Conservation (phyloP, 2,888 invertebrate genomes). For the Sisyra terminalis region DNA sequence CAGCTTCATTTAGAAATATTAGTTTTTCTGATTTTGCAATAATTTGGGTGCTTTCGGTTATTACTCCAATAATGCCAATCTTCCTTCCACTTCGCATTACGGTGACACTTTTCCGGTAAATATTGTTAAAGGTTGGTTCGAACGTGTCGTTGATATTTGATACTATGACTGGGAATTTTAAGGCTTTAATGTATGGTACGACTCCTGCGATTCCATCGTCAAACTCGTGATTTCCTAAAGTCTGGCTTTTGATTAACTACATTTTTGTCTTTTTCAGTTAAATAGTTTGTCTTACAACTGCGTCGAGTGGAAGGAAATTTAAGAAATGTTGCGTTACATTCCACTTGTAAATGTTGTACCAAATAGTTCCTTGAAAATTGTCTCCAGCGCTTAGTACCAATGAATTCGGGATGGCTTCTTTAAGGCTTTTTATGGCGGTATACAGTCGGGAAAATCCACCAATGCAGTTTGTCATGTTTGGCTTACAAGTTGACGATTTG, state of each 20-base stretch:
- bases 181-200: conserved; percentile 46
- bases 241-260: conserved; percentile 29
- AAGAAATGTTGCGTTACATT: conserved; percentile 58
- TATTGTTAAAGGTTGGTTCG: conserved; percentile 46
- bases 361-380: conserved; percentile 72
- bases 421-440: conserved; percentile 31
- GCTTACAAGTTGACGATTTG: conserved; percentile 35
- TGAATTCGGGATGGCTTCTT: conserved; percentile 27
- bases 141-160: conserved; percentile 55
- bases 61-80: conserved; percentile 65
- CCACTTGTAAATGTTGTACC: conserved; percentile 62
- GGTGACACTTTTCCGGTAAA: conserved; percentile 45
- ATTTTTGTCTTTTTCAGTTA: no score
- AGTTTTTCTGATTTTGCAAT: conserved; percentile 47
- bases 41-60: conserved; percentile 22
- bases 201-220: conserved; percentile 58
- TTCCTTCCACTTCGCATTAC: conserved; percentile 41
- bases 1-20: conserved; percentile 51
- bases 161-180: conserved; percentile 50
- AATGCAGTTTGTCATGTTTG: conserved; percentile 34
- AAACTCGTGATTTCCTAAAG: conserved; percentile 77
- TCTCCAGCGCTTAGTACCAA: conserved; percentile 70
- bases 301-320: conserved; percentile 59
- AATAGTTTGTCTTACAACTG: conserved; percentile 37
- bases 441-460: conserved; percentile 54